phyloP scores from a whole-genome alignment of 2,113 vertebrate genomes.

The Macaca nemestrina region DNA sequence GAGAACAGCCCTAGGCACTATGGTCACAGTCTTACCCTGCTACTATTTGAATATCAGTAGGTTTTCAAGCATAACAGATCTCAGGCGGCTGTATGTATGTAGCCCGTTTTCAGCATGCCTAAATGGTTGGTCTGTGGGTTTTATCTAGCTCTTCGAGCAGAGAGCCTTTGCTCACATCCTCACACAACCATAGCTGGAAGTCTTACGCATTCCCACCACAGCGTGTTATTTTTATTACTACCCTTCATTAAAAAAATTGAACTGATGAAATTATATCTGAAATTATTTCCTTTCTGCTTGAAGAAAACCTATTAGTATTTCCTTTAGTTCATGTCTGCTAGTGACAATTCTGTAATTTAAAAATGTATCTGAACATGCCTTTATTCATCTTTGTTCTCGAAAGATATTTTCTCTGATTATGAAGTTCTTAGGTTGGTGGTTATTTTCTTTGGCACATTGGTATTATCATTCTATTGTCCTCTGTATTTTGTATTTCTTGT shows the following conservation, averaged over 20 bases:
- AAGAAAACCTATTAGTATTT: not conserved
- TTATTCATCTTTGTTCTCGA: not conserved
- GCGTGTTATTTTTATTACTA: not conserved
- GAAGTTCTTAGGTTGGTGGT: not conserved
- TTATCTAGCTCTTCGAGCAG: no score
- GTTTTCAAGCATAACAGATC: not conserved
- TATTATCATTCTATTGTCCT: not conserved
- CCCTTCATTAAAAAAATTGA: not conserved
- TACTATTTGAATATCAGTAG: not conserved
- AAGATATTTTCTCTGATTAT: not conserved
- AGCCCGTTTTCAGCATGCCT: not conserved
- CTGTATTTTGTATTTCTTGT: not conserved
- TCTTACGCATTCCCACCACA: not conserved
- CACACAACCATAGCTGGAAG: not conserved
- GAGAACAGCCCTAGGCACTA: not conserved
- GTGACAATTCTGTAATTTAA: not conserved
- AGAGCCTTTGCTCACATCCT: not conserved
- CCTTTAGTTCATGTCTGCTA: not conserved
- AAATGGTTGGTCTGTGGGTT: not conserved
- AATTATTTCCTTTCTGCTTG: not conserved
- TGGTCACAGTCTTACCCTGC: not conserved
- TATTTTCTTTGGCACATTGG: not conserved
- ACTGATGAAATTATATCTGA: not conserved
- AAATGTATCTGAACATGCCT: not conserved
- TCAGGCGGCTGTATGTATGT: not conserved